Conservation (phyloP, 2,888 invertebrate genomes). For the Ethmia dodecea region DNA sequence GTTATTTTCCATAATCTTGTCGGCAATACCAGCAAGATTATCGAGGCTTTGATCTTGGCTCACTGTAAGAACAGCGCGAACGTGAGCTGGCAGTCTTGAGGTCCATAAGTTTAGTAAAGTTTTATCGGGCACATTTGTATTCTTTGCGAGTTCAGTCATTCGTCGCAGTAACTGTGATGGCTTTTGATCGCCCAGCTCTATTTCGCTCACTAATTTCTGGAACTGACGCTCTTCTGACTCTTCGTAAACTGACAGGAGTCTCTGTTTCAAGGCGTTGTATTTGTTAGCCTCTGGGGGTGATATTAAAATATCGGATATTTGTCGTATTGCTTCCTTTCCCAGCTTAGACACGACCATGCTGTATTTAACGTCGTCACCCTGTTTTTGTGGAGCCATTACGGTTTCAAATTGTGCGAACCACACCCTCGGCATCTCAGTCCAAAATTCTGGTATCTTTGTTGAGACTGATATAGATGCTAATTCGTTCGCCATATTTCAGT, state of each 20-base stretch:
- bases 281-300: neutral
- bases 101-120: neutral
- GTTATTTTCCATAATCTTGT: neutral
- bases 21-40: neutral
- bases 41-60: neutral
- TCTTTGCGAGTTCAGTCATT: neutral
- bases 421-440: neutral
- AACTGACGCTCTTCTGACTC: neutral
- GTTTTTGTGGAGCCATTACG: neutral
- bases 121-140: neutral
- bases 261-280: neutral
- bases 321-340: neutral
- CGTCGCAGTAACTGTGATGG: neutral
- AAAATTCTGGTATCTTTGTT: neutral
- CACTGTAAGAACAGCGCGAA: neutral
- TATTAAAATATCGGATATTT: neutral
- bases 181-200: neutral
- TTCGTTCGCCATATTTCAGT: neutral
- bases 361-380: neutral
- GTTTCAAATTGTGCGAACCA: neutral
- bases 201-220: neutral
- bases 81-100: neutral
- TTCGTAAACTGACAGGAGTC: neutral
- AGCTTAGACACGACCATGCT: neutral
- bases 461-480: neutral